Conservation (phyloP, 2,113 vertebrate species). For the Zosterops japonicus region DNA sequence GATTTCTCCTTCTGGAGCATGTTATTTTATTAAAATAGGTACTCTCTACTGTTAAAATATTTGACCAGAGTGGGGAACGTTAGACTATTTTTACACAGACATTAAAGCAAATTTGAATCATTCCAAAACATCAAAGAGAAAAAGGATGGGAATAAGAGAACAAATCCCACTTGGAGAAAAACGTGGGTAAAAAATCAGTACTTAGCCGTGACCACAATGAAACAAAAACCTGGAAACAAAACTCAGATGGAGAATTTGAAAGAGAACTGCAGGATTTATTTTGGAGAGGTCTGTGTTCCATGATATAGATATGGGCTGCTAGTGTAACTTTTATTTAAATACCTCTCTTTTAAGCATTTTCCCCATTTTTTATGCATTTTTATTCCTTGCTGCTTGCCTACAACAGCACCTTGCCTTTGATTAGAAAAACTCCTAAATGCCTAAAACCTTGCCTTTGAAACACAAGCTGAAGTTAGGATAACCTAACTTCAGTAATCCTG, state of each 20-base stretch:
- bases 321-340: not conserved
- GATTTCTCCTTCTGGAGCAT: not conserved
- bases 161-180: not conserved
- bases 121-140: slow-evolving; percentile 15
- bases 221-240: slow-evolving; percentile 1
- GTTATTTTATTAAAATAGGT: not conserved
- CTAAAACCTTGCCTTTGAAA: not conserved
- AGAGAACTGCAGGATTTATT: not conserved
- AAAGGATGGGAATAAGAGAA: not conserved
- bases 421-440: not conserved
- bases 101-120: not conserved
- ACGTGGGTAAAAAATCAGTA: not conserved
- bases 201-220: not conserved
- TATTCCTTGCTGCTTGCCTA: not conserved
- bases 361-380: not conserved
- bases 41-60: not conserved
- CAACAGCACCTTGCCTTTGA: not conserved
- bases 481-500: not conserved
- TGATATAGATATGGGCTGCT: not conserved
- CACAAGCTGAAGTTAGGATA: not conserved
- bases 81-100: not conserved
- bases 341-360: not conserved
- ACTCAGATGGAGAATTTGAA: not conserved
- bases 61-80: not conserved
- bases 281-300: not conserved